A percentile compares a stretch with the other conserved stretches of the same genome.
These are phyloP conservation scores for Apogon hyalosoma DNA, from an alignment of 2,797 vertebrate species.

Conservation along the genomic window DNA sequence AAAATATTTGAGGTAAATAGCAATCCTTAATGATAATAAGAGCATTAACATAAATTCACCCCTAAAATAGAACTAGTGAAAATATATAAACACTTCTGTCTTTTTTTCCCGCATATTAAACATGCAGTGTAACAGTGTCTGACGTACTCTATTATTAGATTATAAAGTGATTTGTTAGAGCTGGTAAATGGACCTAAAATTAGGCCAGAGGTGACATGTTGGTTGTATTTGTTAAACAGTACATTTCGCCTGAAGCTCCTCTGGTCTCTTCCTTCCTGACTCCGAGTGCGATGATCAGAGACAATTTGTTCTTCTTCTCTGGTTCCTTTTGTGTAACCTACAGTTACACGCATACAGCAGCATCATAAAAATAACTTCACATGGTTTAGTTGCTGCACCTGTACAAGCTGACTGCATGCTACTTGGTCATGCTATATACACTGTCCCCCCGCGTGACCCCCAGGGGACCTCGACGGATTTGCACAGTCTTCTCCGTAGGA, in stretches of 20 bases:
- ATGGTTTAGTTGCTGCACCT: neutral
- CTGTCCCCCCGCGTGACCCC: neutral
- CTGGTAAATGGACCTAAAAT: neutral
- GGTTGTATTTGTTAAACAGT: constrained; percentile 1
- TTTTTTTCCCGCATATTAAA: too few species aligned
- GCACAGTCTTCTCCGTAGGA: neutral
- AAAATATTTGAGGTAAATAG: too few species aligned
- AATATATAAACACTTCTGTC: too few species aligned
- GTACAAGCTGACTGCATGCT: neutral
- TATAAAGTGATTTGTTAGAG: constrained; percentile 15
- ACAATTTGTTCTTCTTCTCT: neutral
- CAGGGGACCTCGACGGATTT: neutral
- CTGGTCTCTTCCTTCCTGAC: neutral
- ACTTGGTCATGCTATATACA: neutral
- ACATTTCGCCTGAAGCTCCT: neutral
- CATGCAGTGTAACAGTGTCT: neutral
- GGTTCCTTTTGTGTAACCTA: neutral
- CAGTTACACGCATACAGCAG: too few species aligned
- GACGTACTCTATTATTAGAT: neutral
- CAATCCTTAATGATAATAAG: too few species aligned
- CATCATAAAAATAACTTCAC: neutral
- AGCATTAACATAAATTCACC: too few species aligned
- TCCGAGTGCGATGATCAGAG: neutral
- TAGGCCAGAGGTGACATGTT: constrained; percentile 11
- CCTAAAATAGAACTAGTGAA: too few species aligned